Conservation (phyloP, 2,888 invertebrate species). For the Lamproptera curius region DNA sequence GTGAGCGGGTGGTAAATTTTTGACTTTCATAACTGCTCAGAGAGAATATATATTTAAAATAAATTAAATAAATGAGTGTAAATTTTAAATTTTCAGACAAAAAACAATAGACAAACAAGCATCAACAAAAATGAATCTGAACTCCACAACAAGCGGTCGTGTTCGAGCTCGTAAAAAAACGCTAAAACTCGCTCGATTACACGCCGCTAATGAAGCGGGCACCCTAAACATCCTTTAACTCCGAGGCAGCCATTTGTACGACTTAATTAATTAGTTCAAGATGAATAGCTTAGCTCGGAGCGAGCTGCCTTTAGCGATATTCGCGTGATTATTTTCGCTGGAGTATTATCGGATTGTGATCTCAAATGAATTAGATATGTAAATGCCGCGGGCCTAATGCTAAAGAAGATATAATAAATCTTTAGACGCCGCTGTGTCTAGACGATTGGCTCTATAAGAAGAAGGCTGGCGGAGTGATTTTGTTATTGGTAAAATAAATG, state of each 20-base stretch:
- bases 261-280: conserved; percentile 14
- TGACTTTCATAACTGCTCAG: no score
- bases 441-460: conserved; percentile 4
- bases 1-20: no score
- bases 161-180: background rate
- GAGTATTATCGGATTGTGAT: conserved; percentile 6
- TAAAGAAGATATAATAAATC: conserved; percentile 5
- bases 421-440: conserved; percentile 3
- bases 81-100: no score
- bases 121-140: no score
- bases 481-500: conserved; percentile 4
- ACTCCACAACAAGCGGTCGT: background rate
- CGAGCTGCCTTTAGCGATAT: conserved; percentile 1
- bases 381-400: conserved; percentile 4
- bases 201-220: conserved; percentile 9
- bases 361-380: conserved; percentile 5
- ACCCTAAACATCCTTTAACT: conserved; percentile 5
- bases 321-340: conserved; percentile 1
- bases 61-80: no score
- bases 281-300: conserved; percentile 12
- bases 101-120: no score
- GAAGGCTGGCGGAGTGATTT: background rate
- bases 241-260: conserved; percentile 8
- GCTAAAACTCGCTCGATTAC: background rate
- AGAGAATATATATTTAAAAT: no score